A percentile compares a stretch with the other conserved stretches of the same genome.
These are phyloP conservation scores for Drosophila insularis DNA, from an alignment of 1,140 invertebrate species.

Conservation along the genomic window DNA sequence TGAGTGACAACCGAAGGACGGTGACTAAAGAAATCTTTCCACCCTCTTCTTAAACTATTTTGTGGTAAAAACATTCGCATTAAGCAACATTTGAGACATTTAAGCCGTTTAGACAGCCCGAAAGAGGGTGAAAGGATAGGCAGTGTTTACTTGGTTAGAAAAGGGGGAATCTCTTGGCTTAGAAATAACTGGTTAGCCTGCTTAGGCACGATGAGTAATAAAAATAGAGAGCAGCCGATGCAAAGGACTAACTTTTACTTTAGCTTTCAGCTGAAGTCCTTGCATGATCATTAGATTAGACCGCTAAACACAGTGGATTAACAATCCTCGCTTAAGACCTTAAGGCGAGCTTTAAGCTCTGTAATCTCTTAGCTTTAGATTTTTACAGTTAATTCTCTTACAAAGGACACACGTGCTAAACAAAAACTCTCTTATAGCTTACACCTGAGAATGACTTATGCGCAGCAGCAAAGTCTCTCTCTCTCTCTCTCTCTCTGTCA, in stretches of 20 bases:
- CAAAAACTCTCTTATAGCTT: conserved; percentile 40
- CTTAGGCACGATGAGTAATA: conserved; percentile 21
- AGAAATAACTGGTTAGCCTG: not conserved
- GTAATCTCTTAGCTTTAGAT: not conserved
- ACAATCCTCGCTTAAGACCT: not conserved
- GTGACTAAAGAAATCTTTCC: not conserved
- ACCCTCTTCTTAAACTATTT: not conserved
- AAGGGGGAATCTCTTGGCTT: conserved; percentile 40
- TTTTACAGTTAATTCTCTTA: conserved; percentile 27
- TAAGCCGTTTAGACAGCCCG: conserved; percentile 58
- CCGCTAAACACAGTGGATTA: not conserved
- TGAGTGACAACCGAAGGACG: conserved; percentile 27
- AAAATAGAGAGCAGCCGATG: not conserved
- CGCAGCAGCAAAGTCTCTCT: conserved; percentile 52
- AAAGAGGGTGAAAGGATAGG: conserved; percentile 4
- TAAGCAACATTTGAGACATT: conserved; percentile 48
- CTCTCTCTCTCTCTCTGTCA: conserved; percentile 1
- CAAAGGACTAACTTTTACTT: not conserved
- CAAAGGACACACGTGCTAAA: conserved; percentile 61
- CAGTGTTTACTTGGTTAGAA: not conserved
- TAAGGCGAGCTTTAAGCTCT: conserved; percentile 28
- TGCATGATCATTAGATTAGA: not conserved
- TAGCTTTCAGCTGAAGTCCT: conserved; percentile 15
- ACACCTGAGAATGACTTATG: conserved; percentile 20
- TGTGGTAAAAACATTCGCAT: conserved; percentile 31